Evolutionary conservation across 2,113 vertebrate genomes (phyloP), one percentile per base, ranked within the genome.

Genomic region (Rhipidura dahli): DNA sequence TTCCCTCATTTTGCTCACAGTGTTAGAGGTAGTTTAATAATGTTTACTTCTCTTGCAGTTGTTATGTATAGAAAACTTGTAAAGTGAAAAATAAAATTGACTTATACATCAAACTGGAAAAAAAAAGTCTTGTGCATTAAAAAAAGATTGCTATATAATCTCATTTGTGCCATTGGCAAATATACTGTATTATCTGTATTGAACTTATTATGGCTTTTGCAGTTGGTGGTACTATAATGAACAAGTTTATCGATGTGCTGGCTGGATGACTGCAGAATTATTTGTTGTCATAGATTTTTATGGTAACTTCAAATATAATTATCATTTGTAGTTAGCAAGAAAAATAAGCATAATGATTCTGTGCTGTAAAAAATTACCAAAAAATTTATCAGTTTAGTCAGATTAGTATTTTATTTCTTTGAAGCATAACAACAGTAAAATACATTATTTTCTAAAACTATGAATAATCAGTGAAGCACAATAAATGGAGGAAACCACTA

Each of bases 231-330:
- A 92, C 68, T 92, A 56, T 76, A 72, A 89, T 77, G 80, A 96
- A 97, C 28, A 94, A 72, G 53, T 96, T 96, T 95, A 75, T 91
- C 1, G 56, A 79, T 87, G 65, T 92, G 49, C 66, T 89, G 78
- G 69, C 91, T 95, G 90, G 35, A 89, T 69, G 61, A 77, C 59
- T 76, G 30, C 26, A 93, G 88, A 91, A 91, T 96, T 92, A 89
- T 79, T 96, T 91, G 61, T 77, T 96, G 87, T 92, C 88, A 93
- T 65, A 85, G 71, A 86, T 89, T 97, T 96, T 97, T 96, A 93
- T 90, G 35, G 35, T 83, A 89, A 66, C 69, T 96, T 95, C 61
- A 82, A 82, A 91, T 87, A 63, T 87, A 94, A 95, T 88, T 97
- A 73, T 78, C 15, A 93, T 92, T 96, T 94, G 68, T 92, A 97